phyloP scores from a whole-genome alignment of 2,797 vertebrate species.

The Natrix natrix region DNA sequence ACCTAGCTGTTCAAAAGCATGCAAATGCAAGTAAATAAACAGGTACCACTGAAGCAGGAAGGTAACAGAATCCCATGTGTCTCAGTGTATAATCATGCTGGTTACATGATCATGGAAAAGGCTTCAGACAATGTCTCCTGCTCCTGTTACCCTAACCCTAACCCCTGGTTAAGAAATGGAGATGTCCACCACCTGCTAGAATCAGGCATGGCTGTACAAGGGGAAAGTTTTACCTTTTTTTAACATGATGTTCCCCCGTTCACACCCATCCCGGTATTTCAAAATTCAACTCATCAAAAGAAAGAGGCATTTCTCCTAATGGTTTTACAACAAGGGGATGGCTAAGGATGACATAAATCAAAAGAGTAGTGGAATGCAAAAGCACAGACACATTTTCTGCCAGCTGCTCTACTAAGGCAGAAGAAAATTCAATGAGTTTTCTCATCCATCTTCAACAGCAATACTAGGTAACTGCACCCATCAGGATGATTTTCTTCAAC shows the following conservation, averaged over 20 bases:
- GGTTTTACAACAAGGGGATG: conserved; percentile 27
- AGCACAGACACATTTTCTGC: conserved; percentile 42
- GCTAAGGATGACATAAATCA: conserved; percentile 54
- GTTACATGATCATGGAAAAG: too few species aligned
- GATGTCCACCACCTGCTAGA: too few species aligned
- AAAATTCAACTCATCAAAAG: conserved; percentile 51
- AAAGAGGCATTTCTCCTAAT: conserved; percentile 39
- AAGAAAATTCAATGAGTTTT: conserved; percentile 44
- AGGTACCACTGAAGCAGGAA: too few species aligned
- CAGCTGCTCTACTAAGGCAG: conserved; percentile 41
- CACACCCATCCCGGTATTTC: neutral
- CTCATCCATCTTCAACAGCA: conserved; percentile 50
- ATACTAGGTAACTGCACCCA: conserved; percentile 48
- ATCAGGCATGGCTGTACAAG: too few species aligned
- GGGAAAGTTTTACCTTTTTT: too few species aligned
- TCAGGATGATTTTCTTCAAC: conserved; percentile 49
- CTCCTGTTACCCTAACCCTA: too few species aligned
- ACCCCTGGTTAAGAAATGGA: too few species aligned
- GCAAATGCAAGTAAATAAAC: too few species aligned
- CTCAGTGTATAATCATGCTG: too few species aligned
- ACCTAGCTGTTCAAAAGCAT: neutral
- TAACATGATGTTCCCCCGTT: neutral
- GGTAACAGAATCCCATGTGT: too few species aligned
- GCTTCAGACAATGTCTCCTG: too few species aligned
- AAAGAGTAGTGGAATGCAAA: conserved; percentile 25